Base-by-base conservation (phyloP, 1,140 invertebrate species). In the Eciton burchellii region DNA sequence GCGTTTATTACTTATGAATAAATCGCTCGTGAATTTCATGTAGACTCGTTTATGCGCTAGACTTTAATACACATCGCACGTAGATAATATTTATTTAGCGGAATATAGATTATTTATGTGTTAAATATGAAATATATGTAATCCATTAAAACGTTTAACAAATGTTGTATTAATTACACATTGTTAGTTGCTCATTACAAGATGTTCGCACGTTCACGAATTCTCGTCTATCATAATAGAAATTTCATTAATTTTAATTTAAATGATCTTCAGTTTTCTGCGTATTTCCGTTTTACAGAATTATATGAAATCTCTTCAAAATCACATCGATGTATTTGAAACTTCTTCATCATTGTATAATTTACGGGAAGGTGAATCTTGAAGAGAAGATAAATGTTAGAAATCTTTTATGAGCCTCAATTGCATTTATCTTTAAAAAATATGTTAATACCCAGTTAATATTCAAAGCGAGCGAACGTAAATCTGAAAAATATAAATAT, bases 1-100 rank as follows among this genome's bases (percentile, higher is more conserved):
- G 43, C 24, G 24, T 45, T 56, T 79, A 79, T 79, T 68, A 56
- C 49, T 43, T 62, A 45, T 21, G 29, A 79, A 79, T 68, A 79
- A 79, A 56, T 63, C 16, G 24, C 41, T 29, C 35, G n/a, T 41
- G n/a, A 79, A 79, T 68, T 79, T 56, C 21, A 79, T 63, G 1
- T 14, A 52, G 6, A 3, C n/a, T 57, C 5, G 24, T 77, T 45
- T 56, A n/a, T 79, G 43, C 66, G 2, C 3, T 43, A 26, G 49
- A 76, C 21, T 66, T 68, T 56, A n/a, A 56, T 56, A 21, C 29
- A n/a, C 41, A 21, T 68, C 49, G 21, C 21, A 16, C 19, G 43
- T 56, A 35, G 19, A 43, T 12, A 49, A 0, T 12, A 56, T 68
- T 16, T 35, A 35, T 35, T 62, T 41, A 3, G 16, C 14, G 3